Evolutionary conservation across 2,797 vertebrate genomes (phyloP).

Genomic region (Sus cebifrons): DNA sequence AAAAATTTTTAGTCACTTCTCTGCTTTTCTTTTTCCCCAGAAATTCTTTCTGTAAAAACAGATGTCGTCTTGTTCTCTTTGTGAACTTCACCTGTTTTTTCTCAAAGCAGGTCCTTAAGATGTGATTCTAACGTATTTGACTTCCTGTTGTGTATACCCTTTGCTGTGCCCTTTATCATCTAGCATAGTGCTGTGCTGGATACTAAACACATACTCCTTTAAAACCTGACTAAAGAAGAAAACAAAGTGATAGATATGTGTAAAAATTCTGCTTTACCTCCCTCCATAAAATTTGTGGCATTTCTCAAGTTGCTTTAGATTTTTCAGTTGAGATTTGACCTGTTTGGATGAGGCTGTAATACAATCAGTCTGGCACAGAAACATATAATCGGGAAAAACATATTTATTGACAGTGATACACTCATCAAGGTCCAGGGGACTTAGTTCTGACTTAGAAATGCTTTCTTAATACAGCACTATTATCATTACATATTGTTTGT

Average conservation of each 20-base stretch:
- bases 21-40: slow-evolving; percentile 31
- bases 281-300: neutral
- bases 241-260: neutral
- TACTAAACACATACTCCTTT: neutral
- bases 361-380: neutral
- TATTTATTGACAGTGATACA: neutral
- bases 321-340: slow-evolving; percentile 12
- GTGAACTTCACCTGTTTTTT: neutral
- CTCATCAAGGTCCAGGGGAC: neutral
- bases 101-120: neutral
- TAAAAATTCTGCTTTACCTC: neutral
- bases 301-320: neutral
- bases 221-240: neutral
- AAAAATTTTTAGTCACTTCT: slow-evolving; percentile 24
- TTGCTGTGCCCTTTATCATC: neutral
- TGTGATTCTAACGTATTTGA: neutral
- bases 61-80: neutral
- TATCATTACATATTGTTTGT: neutral
- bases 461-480: neutral
- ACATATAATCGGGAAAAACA: slow-evolving; percentile 6
- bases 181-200: neutral
- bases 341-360: neutral
- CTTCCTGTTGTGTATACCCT: neutral
- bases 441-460: neutral
- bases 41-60: slow-evolving; percentile 51